These are phyloP conservation scores for Emys orbicularis DNA, from an alignment of 2,797 vertebrate species.

Conservation along the genomic window DNA sequence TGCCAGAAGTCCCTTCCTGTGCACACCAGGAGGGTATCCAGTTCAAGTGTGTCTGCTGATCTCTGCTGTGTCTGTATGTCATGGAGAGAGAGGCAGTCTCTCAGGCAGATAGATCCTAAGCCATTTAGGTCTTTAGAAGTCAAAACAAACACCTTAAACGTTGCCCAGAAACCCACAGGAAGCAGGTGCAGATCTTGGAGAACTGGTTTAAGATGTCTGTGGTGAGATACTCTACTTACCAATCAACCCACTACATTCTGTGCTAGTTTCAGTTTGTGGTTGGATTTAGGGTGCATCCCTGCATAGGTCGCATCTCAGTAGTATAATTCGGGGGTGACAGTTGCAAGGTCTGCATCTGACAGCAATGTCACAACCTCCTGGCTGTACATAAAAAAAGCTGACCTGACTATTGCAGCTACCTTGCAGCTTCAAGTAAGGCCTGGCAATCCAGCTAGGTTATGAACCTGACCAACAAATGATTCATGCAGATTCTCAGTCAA, in stretches of 20 bases:
- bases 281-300: neutral
- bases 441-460: neutral
- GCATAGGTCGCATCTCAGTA: neutral
- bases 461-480: neutral
- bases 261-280: neutral
- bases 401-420: neutral
- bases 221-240: accelerated
- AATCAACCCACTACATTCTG: neutral
- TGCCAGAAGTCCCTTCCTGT: neutral
- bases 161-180: neutral
- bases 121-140: constrained; percentile 32
- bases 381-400: neutral
- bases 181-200: neutral
- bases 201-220: neutral
- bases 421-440: neutral
- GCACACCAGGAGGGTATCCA: neutral
- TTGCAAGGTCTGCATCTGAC: neutral
- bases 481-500: neutral
- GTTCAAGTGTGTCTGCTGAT: neutral
- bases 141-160: constrained; percentile 47
- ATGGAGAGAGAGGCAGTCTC: neutral
- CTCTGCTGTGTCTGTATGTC: neutral
- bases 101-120: neutral
- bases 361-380: neutral
- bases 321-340: neutral